These are phyloP conservation scores for Spodoptera exigua DNA, from an alignment of 2,888 invertebrate genomes.

Conservation along the genomic window DNA sequence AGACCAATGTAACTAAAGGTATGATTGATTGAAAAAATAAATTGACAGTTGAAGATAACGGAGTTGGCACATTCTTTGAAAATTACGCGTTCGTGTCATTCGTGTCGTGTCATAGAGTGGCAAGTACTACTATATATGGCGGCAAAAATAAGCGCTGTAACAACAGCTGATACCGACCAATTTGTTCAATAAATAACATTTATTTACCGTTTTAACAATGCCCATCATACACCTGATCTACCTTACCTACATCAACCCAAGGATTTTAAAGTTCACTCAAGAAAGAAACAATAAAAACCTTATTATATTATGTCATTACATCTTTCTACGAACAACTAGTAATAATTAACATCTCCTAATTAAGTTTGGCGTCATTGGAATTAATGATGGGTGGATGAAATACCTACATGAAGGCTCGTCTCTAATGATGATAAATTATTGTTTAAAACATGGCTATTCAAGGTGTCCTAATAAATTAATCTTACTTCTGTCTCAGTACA, in stretches of 20 bases:
- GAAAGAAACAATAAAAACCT: neutral
- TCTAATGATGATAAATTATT: conserved; percentile 83
- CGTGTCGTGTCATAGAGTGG: conserved; percentile 3
- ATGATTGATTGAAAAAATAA: no score
- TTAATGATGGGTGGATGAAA: conserved; percentile 54
- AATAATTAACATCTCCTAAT: conserved; percentile 29
- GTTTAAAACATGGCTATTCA: conserved; percentile 79
- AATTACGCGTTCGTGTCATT: neutral
- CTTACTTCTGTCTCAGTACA: conserved; percentile 80
- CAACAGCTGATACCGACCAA: neutral
- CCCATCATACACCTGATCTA: neutral
- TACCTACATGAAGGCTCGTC: conserved; percentile 68
- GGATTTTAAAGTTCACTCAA: no score
- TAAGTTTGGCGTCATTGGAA: conserved; percentile 25
- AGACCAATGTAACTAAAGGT: no score
- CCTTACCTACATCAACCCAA: no score
- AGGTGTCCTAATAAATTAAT: conserved; percentile 87
- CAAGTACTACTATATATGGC: conserved; percentile 4
- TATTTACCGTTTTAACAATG: conserved; percentile 27
- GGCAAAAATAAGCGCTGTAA: conserved; percentile 2
- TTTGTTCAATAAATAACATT: conserved; percentile 10
- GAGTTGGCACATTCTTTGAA: no score
- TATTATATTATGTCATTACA: conserved; percentile 11
- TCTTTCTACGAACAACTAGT: conserved; percentile 23
- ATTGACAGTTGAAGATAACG: no score